These are phyloP conservation scores for Micromussa lordhowensis DNA, from an alignment of 92 coral and sea anemone genomes.

Conservation along the genomic window DNA sequence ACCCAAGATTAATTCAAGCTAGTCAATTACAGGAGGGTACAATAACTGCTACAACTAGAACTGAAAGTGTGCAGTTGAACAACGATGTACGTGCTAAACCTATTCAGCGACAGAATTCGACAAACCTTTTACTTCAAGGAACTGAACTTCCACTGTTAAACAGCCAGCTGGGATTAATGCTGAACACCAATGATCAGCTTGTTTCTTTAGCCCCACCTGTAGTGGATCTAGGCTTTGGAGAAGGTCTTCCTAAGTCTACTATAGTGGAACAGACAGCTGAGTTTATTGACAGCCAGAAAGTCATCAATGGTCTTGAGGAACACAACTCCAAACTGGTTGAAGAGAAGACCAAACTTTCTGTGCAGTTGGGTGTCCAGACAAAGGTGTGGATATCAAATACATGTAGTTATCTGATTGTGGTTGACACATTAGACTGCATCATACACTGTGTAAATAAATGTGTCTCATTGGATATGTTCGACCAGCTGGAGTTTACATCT, in stretches of 20 bases:
- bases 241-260: constrained; percentile 31
- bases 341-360: constrained; percentile 86
- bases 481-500: no score
- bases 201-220: constrained; percentile 23
- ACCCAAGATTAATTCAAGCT: background rate
- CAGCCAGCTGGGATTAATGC: constrained; percentile 5
- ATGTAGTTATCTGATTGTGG: background rate
- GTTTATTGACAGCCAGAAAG: constrained; percentile 70
- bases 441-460: no score
- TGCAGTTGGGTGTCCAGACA: constrained; percentile 84
- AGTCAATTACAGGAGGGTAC: background rate
- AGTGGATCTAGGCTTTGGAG: constrained; percentile 16
- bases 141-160: constrained; percentile 23
- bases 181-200: constrained; percentile 4
- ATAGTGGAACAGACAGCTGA: constrained; percentile 74
- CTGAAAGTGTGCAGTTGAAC: background rate
- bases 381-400: constrained; percentile 68
- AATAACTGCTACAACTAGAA: background rate
- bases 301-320: constrained; percentile 78
- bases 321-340: constrained; percentile 84
- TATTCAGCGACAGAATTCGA: constrained; percentile 21
- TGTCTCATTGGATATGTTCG: no score
- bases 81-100: background rate
- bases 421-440: background rate
- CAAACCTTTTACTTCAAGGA: constrained; percentile 36